Base-by-base conservation (phyloP, 2,888 invertebrate species). In the Leuctra nigra region DNA sequence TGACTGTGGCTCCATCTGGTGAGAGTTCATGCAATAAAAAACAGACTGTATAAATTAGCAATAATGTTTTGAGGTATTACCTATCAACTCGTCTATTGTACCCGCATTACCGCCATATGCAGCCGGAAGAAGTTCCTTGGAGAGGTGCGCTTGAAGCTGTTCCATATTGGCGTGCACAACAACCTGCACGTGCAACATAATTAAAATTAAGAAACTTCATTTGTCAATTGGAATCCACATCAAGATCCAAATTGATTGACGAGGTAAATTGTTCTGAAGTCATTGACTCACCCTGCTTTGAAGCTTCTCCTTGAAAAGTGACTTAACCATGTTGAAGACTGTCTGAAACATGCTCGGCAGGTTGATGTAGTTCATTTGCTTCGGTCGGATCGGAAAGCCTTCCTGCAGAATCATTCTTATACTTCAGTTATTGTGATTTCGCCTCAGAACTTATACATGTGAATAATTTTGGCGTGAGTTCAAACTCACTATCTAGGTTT, bases 221-320 rank as follows among this genome's bases (percentile, higher is more conserved):
- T n/a, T n/a, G n/a, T n/a, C n/a, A n/a, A n/a, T n/a, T n/a, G n/a
- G n/a, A n/a, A n/a, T n/a, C n/a, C n/a, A n/a, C n/a, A n/a, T n/a
- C n/a, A 11, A 56, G 14, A n/a, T 48, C 13, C 33, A 44, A 36
- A 53, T 16, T 25, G 18, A 23, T 18, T 53, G 53, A 29, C 25
- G 2, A 20, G 11, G 4, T 4, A 16, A 20, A 11, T 44, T 14
- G 20, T 4, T 44, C 20, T 11, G 13, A 11, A 44, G 18, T 16
- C n/a, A 6, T 14, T n/a, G 6, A n/a, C 16, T 38, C n/a, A 38
- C 38, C 64, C 83, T 71, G 53, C 75, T 73, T 65, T 77, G 78
- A 63, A 81, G 71, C 67, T 85, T 84, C 54, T 79, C 78, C 35
- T 77, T 77, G 67, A 84, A 70, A 66, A 84, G 78, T 13, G 75